Conservation (phyloP, 2,797 vertebrate genomes). For the Phoxinus dragarum region DNA sequence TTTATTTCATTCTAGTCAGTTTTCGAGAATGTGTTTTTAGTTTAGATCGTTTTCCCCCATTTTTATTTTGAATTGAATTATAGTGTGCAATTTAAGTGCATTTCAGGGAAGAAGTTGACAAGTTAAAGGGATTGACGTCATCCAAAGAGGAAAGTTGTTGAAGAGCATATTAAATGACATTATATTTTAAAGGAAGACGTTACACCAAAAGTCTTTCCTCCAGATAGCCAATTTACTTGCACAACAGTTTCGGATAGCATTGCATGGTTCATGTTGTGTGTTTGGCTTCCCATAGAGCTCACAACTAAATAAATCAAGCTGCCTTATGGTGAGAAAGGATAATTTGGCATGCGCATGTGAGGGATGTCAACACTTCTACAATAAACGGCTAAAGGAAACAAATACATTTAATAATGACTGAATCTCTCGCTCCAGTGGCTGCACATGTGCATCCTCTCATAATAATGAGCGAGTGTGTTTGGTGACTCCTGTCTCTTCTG, state of each 20-base stretch:
- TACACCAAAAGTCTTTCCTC: background rate
- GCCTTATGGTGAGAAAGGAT: background rate
- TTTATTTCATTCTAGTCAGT: background rate
- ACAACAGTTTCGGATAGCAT: background rate
- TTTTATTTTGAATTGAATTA: background rate
- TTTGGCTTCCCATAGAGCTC: slow-evolving; percentile 9
- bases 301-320: background rate
- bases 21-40: background rate
- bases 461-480: background rate
- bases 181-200: background rate
- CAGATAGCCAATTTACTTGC: background rate
- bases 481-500: slow-evolving; percentile 20
- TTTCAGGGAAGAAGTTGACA: too few relatives aligned
- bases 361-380: slow-evolving; percentile 1
- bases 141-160: background rate
- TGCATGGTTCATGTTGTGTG: background rate
- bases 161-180: background rate
- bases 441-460: slow-evolving; percentile 3
- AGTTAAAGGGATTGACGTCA: background rate
- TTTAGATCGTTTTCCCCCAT: background rate
- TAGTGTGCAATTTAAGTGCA: background rate
- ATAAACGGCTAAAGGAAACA: background rate
- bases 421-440: too few relatives aligned
- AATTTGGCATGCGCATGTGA: background rate
- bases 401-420: slow-evolving; percentile 1